Evolutionary conservation across 2,797 vertebrate species (phyloP).

Genomic region (Microchirus variegatus): DNA sequence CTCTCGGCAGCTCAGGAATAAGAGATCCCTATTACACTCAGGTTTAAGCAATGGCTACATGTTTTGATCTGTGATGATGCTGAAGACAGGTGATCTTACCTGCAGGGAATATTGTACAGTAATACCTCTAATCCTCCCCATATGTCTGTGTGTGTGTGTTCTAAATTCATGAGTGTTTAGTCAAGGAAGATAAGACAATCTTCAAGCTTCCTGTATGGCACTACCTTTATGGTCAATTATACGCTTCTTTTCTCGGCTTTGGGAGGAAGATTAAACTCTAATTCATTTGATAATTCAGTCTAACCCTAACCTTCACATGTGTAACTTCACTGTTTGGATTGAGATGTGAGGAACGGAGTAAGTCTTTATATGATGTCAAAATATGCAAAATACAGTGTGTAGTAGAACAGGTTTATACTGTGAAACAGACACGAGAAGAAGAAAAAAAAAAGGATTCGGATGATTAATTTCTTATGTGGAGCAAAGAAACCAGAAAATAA

Average conservation of each 20-base stretch:
- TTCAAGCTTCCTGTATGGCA: constrained; percentile 20
- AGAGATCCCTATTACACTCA: constrained; percentile 8
- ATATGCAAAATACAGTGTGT: not conserved
- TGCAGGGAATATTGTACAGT: constrained; percentile 26
- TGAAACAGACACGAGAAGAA: too few species aligned
- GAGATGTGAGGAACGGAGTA: constrained; percentile 9
- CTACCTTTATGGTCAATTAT: constrained; percentile 36
- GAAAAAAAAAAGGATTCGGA: too few species aligned
- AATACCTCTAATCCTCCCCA: constrained; percentile 46
- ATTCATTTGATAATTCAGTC: constrained; percentile 36
- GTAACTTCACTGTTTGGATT: constrained; percentile 38
- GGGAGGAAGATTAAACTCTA: constrained; percentile 15
- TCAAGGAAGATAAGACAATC: constrained; percentile 35
- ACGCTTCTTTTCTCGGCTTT: constrained; percentile 20
- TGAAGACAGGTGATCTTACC: constrained; percentile 43
- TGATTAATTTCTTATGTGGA: too few species aligned
- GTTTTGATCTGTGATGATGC: constrained; percentile 30
- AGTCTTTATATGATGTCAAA: not conserved
- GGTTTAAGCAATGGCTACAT: constrained; percentile 9
- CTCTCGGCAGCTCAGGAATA: constrained; percentile 16
- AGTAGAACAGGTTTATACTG: too few species aligned
- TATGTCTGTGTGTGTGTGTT: constrained; percentile 9
- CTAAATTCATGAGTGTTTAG: constrained; percentile 36
- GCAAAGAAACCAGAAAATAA: too few species aligned
- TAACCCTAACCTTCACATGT: constrained; percentile 28